Percentiles rank a stretch among this genome's conserved stretches.
Evolutionary conservation across 1,140 invertebrate genomes (phyloP).

Genomic region (Heliothis virescens): DNA sequence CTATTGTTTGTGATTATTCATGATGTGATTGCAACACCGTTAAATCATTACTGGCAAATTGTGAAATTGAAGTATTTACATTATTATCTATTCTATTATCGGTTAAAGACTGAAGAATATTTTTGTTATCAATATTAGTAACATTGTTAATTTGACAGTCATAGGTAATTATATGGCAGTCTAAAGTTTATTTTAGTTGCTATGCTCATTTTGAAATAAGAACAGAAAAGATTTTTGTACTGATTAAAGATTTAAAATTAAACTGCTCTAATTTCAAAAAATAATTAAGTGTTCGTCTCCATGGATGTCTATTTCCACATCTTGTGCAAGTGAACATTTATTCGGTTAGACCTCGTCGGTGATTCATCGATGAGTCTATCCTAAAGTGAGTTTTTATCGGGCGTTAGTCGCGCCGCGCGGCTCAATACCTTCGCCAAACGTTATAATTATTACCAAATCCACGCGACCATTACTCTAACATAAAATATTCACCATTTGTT

Average conservation of each 20-base stretch:
- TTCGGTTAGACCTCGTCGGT: conserved; percentile 73
- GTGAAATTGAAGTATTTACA: conserved; percentile 15
- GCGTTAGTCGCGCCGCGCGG: conserved; percentile 60
- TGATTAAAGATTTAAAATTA: not conserved
- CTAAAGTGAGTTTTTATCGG: conserved; percentile 82
- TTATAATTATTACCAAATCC: conserved; percentile 12
- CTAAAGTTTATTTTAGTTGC: not conserved
- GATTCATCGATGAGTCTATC: conserved; percentile 85
- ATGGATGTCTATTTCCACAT: conserved; percentile 70
- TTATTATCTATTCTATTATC: conserved; percentile 18
- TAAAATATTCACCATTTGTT: not conserved
- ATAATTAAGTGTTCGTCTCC: conserved; percentile 54
- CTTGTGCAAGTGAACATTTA: conserved; percentile 81
- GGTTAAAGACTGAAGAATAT: conserved; percentile 23
- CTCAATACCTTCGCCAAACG: conserved; percentile 49
- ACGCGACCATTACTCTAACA: conserved; percentile 3
- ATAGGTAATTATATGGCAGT: not conserved
- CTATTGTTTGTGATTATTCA: not conserved
- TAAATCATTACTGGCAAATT: conserved; percentile 1
- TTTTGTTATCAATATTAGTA: conserved; percentile 1
- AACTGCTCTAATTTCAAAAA: not conserved
- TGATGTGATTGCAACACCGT: not conserved
- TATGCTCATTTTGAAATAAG: not conserved
- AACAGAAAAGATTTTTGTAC: not conserved
- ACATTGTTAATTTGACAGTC: not conserved